phyloP scores from a whole-genome alignment of 1,140 invertebrate species.

The Campoletis sonorensis region DNA sequence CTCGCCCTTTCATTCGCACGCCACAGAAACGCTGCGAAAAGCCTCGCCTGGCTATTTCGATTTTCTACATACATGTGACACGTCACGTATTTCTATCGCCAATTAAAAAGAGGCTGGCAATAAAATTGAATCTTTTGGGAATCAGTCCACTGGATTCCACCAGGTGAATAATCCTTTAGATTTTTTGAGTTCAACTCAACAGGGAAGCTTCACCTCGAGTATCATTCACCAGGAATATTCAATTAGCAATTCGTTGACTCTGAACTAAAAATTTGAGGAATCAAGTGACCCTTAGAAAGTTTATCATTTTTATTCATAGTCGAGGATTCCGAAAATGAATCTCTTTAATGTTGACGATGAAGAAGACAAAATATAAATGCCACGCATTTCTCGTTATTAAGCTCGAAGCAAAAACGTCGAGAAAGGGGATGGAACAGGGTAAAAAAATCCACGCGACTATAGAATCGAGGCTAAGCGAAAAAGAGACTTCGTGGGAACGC shows the following conservation, averaged over 20 bases:
- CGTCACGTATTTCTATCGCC: conserved; percentile 19
- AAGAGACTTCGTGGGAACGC: conserved; percentile 61
- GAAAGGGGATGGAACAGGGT: conserved; percentile 24
- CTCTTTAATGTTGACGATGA: not conserved
- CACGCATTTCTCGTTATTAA: not conserved
- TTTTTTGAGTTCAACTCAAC: too few relatives aligned
- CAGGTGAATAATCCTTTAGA: not conserved
- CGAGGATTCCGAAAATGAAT: not conserved
- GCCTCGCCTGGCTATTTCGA: not conserved
- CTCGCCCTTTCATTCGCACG: conserved; percentile 51
- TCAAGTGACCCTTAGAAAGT: too few relatives aligned
- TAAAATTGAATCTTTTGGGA: not conserved
- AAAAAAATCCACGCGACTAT: conserved; percentile 40
- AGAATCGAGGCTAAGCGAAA: conserved; percentile 46
- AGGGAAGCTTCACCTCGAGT: too few relatives aligned
- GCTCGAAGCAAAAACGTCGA: not conserved
- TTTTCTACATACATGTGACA: not conserved
- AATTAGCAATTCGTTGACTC: too few relatives aligned
- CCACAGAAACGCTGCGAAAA: conserved; percentile 40
- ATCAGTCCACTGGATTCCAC: not conserved
- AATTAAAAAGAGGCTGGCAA: conserved; percentile 13
- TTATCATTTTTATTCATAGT: too few relatives aligned
- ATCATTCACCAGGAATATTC: too few relatives aligned
- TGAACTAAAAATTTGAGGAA: too few relatives aligned
- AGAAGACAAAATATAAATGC: not conserved